Evolutionary conservation across 2,888 invertebrate genomes (phyloP).

Genomic region (Pecten maximus): DNA sequence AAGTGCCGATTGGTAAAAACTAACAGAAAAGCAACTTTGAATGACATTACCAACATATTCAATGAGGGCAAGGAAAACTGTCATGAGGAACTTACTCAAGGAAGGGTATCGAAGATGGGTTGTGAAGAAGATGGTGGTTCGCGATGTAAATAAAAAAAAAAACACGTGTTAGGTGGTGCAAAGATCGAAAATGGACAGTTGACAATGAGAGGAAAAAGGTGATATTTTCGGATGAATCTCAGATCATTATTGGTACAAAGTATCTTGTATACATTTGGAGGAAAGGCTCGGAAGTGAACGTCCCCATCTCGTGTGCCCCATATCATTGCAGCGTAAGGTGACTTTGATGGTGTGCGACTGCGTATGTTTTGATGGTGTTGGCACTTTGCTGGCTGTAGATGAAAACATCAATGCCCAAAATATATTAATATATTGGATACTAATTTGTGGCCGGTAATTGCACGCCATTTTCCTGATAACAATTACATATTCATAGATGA

Average conservation of each 20-base stretch:
- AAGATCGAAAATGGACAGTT: too few relatives aligned
- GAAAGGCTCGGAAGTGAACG: constrained; percentile 37
- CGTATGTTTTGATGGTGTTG: constrained; percentile 39
- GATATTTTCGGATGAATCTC: too few relatives aligned
- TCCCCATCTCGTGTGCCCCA: constrained; percentile 42
- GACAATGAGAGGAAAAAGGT: too few relatives aligned
- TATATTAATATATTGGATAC: constrained; percentile 41
- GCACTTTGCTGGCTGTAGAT: constrained; percentile 31
- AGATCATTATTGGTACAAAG: constrained; percentile 31
- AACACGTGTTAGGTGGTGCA: too few relatives aligned
- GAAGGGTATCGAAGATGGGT: not conserved
- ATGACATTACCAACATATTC: constrained; percentile 39
- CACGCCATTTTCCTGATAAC: constrained; percentile 49
- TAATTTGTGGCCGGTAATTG: constrained; percentile 40
- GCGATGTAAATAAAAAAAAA: not conserved
- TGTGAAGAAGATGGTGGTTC: too few relatives aligned
- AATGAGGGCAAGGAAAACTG: constrained; percentile 36
- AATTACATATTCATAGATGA: constrained; percentile 37
- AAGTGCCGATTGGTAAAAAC: constrained; percentile 36
- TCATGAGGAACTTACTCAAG: not conserved
- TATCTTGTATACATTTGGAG: constrained; percentile 38
- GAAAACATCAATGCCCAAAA: constrained; percentile 40
- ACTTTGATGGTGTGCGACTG: constrained; percentile 18
- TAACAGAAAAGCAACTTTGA: constrained; percentile 37
- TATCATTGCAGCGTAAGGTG: constrained; percentile 31